A percentile compares a stretch with the other conserved stretches of the same genome.
These are phyloP conservation scores for Brachystomella parvula DNA, from an alignment of 1,140 invertebrate genomes.

Conservation along the genomic window DNA sequence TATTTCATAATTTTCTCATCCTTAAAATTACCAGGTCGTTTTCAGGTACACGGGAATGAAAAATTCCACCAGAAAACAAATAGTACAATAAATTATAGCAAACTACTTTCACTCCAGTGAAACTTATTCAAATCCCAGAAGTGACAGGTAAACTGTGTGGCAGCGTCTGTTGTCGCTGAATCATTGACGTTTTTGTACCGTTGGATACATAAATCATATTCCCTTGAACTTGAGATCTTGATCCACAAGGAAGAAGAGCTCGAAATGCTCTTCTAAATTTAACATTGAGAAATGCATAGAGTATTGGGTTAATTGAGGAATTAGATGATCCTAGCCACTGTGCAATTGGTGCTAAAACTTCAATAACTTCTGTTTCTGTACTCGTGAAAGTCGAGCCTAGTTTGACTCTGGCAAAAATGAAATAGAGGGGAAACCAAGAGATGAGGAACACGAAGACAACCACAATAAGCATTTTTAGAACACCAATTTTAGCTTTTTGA, in stretches of 20 bases:
- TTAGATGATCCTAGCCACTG: slow-evolving; percentile 95
- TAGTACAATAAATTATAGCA: too few relatives aligned
- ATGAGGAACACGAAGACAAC: slow-evolving; percentile 90
- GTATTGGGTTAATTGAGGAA: slow-evolving; percentile 92
- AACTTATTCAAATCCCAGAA: slow-evolving; percentile 11
- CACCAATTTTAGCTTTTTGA: slow-evolving; percentile 84
- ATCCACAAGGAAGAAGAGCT: slow-evolving; percentile 29
- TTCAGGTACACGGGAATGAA: too few relatives aligned
- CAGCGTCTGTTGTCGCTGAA: slow-evolving; percentile 28
- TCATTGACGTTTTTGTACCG: slow-evolving; percentile 29
- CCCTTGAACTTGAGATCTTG: slow-evolving; percentile 8
- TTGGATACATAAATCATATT: slow-evolving; percentile 7
- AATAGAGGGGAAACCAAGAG: slow-evolving; percentile 90
- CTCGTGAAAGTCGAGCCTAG: slow-evolving; percentile 59
- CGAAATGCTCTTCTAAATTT: slow-evolving; percentile 35
- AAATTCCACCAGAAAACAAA: too few relatives aligned
- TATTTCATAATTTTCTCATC: too few relatives aligned
- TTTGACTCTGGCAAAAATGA: slow-evolving; percentile 78
- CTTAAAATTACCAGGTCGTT: too few relatives aligned
- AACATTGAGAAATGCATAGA: slow-evolving; percentile 44
- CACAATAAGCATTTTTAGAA: slow-evolving; percentile 91
- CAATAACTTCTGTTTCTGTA: slow-evolving; percentile 68
- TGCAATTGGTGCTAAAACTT: slow-evolving; percentile 76
- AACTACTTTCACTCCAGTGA: too few relatives aligned
- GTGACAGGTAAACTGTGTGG: slow-evolving; percentile 24